phyloP scores from a whole-genome alignment of 2,113 vertebrate genomes.

The Pterophyllum scalare region DNA sequence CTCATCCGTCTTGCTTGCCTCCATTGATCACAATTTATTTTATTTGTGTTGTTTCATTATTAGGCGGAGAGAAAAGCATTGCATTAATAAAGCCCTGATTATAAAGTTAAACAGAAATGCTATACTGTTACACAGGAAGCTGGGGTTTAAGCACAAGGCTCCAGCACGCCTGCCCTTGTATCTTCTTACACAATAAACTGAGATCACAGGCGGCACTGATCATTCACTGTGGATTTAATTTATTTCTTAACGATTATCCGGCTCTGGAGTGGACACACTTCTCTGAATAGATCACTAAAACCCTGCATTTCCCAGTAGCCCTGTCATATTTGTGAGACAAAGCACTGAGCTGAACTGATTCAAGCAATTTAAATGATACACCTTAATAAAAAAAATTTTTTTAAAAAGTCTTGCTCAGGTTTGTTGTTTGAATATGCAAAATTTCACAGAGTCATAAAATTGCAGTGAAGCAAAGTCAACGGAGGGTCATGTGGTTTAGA shows the following conservation, averaged over 20 bases:
- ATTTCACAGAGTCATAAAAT: neutral
- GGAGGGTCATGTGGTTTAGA: neutral
- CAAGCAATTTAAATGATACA: constrained; percentile 12
- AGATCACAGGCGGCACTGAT: constrained; percentile 56
- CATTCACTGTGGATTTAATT: constrained; percentile 72
- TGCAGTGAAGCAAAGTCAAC: neutral
- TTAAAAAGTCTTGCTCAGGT: neutral
- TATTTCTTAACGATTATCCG: constrained; percentile 74
- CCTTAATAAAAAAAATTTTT: neutral
- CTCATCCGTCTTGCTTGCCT: constrained; percentile 85
- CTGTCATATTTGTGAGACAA: constrained; percentile 40
- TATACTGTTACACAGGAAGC: constrained; percentile 76
- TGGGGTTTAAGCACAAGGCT: constrained; percentile 53
- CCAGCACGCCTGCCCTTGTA: constrained; percentile 53
- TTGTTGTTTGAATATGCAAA: neutral
- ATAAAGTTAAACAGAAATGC: constrained; percentile 82
- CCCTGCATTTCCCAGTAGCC: constrained; percentile 47
- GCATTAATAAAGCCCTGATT: constrained; percentile 84
- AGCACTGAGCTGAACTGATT: constrained; percentile 14
- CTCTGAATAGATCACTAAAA: constrained; percentile 62
- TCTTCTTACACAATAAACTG: constrained; percentile 65
- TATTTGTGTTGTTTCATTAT: constrained; percentile 86
- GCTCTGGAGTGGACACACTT: constrained; percentile 49
- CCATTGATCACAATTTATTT: constrained; percentile 88
- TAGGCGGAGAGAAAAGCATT: constrained; percentile 82